Evolutionary conservation across 2,888 invertebrate genomes (phyloP).

Genomic region (Zaprionus obscuricornis): DNA sequence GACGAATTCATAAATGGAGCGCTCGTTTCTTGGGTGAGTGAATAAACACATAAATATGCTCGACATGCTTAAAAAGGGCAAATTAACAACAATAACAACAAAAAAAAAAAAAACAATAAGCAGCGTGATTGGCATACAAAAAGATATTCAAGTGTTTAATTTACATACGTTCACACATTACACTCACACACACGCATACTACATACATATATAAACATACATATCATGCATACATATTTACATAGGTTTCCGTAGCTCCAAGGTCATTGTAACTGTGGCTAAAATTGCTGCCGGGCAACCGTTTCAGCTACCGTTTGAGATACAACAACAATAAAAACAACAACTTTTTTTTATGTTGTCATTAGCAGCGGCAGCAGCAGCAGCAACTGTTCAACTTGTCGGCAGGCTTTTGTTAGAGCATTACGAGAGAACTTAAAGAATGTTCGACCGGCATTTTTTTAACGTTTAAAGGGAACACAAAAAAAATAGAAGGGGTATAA

Average conservation of each 20-base stretch:
- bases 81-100: slow-evolving; percentile 13
- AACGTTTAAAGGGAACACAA: too few species aligned
- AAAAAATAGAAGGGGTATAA: slow-evolving; percentile 1
- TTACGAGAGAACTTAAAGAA: slow-evolving; percentile 23
- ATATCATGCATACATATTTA: slow-evolving; percentile 4
- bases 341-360: slow-evolving; percentile 46
- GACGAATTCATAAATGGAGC: slow-evolving; percentile 93
- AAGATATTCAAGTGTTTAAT: slow-evolving; percentile 50
- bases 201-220: slow-evolving; percentile 8
- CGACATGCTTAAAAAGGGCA: slow-evolving; percentile 51
- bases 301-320: slow-evolving; percentile 44
- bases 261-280: slow-evolving; percentile 72
- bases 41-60: slow-evolving; percentile 49
- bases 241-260: slow-evolving; percentile 50
- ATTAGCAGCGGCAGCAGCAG: slow-evolving; percentile 47
- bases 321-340: slow-evolving; percentile 32
- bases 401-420: slow-evolving; percentile 38
- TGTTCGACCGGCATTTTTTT: slow-evolving; percentile 45
- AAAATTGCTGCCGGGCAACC: neutral
- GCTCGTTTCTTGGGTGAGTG: slow-evolving; percentile 92
- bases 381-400: too few species aligned
- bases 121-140: slow-evolving; percentile 63
- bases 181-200: slow-evolving; percentile 12
- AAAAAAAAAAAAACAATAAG: too few species aligned
- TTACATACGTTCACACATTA: slow-evolving; percentile 35